phyloP scores from a whole-genome alignment of 1,140 invertebrate genomes.

The Zaprionus lachaisei region DNA sequence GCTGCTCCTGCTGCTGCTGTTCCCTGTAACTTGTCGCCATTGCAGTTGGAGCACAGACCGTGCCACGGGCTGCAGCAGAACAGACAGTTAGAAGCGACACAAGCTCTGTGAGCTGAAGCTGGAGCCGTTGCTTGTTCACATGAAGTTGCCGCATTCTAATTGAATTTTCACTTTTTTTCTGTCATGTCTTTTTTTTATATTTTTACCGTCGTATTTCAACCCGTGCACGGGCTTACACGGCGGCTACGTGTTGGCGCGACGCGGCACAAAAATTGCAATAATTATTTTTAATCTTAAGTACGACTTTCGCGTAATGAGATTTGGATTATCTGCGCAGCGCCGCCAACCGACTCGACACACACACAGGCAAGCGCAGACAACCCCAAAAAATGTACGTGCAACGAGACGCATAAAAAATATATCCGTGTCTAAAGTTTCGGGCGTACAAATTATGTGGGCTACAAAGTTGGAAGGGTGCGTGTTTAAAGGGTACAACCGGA shows the following conservation, averaged over 20 bases:
- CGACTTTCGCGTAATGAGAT: constrained; percentile 81
- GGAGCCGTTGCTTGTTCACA: constrained; percentile 39
- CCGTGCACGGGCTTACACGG: constrained; percentile 34
- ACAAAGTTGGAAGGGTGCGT: constrained; percentile 2
- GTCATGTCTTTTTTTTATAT: not conserved
- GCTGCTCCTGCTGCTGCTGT: not conserved
- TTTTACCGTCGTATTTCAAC: not conserved
- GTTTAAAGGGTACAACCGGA: not conserved
- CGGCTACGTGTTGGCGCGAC: constrained; percentile 70
- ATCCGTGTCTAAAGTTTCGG: constrained; percentile 27
- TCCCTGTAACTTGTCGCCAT: constrained; percentile 72
- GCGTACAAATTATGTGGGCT: constrained; percentile 41
- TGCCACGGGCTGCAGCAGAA: constrained; percentile 18
- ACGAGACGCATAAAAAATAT: constrained; percentile 35
- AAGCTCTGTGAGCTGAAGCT: constrained; percentile 7
- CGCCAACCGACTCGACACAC: constrained; percentile 11
- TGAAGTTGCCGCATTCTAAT: constrained; percentile 80
- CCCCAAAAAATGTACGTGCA: constrained; percentile 43
- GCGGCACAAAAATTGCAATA: constrained; percentile 79
- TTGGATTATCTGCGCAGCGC: constrained; percentile 73
- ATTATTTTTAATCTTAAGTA: constrained; percentile 84
- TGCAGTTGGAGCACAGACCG: constrained; percentile 59
- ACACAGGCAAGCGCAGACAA: constrained; percentile 11
- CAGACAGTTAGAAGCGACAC: constrained; percentile 70
- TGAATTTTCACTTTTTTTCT: constrained; percentile 79